Evolutionary conservation across 2,888 invertebrate species (phyloP).

Genomic region (Cryptops parisi): DNA sequence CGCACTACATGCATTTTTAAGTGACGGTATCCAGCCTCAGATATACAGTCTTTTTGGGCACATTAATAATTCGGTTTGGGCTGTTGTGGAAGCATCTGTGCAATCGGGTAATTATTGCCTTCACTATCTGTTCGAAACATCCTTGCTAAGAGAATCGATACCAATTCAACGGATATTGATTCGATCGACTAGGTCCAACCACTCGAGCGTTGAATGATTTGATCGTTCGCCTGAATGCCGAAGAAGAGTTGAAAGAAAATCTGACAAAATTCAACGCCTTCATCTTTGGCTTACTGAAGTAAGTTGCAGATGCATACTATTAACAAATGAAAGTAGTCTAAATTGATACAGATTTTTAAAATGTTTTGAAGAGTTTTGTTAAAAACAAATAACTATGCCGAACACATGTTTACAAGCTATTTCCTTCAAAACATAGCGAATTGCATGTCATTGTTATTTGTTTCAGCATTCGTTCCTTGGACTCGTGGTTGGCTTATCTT

Average conservation of each 20-base stretch:
- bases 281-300: constrained; percentile 72
- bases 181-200: constrained; percentile 45
- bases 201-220: constrained; percentile 70
- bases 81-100: constrained; percentile 73
- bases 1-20: constrained; percentile 64
- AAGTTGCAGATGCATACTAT: constrained; percentile 37
- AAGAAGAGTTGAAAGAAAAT: constrained; percentile 66
- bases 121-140: too few species aligned
- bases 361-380: too few species aligned
- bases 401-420: too few species aligned
- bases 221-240: constrained; percentile 64
- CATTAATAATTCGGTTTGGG: constrained; percentile 75
- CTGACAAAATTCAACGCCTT: constrained; percentile 79
- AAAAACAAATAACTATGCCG: too few species aligned
- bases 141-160: too few species aligned
- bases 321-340: too few species aligned
- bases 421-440: too few species aligned
- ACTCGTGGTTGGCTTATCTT: constrained; percentile 77
- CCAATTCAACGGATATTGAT: background rate
- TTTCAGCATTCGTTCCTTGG: constrained; percentile 62
- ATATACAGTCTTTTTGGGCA: constrained; percentile 73
- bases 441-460: too few species aligned
- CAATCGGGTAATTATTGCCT: constrained; percentile 57
- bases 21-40: constrained; percentile 66
- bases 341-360: too few species aligned